phyloP scores from a whole-genome alignment of 2,113 vertebrate species.

The Scomber colias region DNA sequence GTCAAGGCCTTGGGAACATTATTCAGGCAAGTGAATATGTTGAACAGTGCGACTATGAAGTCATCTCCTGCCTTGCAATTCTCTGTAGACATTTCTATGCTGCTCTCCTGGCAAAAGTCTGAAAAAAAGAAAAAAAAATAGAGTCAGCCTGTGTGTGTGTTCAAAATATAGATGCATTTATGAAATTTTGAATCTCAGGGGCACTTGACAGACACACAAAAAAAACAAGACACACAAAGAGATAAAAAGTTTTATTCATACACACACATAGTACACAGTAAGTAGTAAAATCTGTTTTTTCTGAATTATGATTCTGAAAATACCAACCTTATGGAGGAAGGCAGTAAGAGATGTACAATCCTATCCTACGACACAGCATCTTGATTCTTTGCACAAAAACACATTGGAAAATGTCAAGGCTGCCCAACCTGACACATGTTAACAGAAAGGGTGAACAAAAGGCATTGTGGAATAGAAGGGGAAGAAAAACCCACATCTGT shows the following conservation, averaged over 20 bases:
- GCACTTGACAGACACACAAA: conserved; percentile 30
- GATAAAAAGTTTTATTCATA: conserved; percentile 1
- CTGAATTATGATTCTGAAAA: conserved; percentile 44
- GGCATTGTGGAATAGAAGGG: conserved; percentile 67
- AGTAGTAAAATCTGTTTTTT: conserved; percentile 3
- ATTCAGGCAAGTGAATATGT: conserved; percentile 86
- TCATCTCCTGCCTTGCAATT: conserved; percentile 67
- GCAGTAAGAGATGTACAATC: conserved; percentile 48
- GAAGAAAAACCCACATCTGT: conserved; percentile 76
- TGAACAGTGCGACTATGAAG: conserved; percentile 88
- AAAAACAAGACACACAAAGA: conserved; percentile 29
- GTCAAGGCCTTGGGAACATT: conserved; percentile 89
- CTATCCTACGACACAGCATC: conserved; percentile 52
- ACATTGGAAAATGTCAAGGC: conserved; percentile 80
- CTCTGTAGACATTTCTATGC: conserved; percentile 58
- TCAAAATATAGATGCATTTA: conserved; percentile 39
- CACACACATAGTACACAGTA: conserved; percentile 1
- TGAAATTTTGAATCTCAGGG: conserved; percentile 35
- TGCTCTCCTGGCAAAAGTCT: conserved; percentile 77
- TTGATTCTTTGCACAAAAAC: conserved; percentile 66
- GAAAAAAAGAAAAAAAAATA: conserved; percentile 34
- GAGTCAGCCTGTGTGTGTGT: conserved; percentile 5
- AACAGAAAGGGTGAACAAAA: conserved; percentile 78
- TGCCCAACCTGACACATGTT: conserved; percentile 75
- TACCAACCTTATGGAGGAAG: conserved; percentile 37